phyloP scores from a whole-genome alignment of 2,888 invertebrate genomes.

The Leptinotarsa peninsularis region DNA sequence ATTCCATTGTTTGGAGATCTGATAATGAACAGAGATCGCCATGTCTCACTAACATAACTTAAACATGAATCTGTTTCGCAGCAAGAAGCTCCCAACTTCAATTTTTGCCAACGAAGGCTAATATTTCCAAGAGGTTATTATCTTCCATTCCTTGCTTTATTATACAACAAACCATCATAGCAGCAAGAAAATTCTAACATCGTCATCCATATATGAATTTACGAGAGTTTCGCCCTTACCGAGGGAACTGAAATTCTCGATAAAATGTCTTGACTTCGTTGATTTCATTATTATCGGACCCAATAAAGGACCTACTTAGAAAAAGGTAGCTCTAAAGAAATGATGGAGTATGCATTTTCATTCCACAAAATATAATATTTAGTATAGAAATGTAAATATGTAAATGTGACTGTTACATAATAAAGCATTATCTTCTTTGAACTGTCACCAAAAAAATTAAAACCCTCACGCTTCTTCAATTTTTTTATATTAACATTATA shows the following conservation, averaged over 20 bases:
- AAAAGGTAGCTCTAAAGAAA: too few relatives aligned
- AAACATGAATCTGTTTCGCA: not conserved
- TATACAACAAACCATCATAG: not conserved
- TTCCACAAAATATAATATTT: too few relatives aligned
- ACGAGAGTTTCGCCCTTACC: constrained; percentile 25
- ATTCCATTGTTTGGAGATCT: too few relatives aligned
- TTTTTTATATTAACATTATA: too few relatives aligned
- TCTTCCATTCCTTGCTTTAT: not conserved
- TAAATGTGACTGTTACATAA: too few relatives aligned
- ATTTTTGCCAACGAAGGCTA: not conserved
- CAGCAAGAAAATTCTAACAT: not conserved
- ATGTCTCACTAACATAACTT: too few relatives aligned
- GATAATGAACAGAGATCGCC: too few relatives aligned
- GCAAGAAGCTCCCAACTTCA: not conserved
- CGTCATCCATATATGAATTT: constrained; percentile 4
- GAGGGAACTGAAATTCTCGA: constrained; percentile 48
- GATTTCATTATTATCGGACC: constrained; percentile 44
- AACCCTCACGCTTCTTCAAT: too few relatives aligned
- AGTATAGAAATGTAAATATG: too few relatives aligned
- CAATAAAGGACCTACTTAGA: constrained; percentile 26
- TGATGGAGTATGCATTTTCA: too few relatives aligned
- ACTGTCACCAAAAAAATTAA: too few relatives aligned
- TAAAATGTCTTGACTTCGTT: constrained; percentile 51
- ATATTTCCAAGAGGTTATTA: not conserved
- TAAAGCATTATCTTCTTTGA: too few relatives aligned